These are phyloP conservation scores for Rhinoptilus africanus DNA, from an alignment of 2,113 vertebrate species.

Conservation along the genomic window DNA sequence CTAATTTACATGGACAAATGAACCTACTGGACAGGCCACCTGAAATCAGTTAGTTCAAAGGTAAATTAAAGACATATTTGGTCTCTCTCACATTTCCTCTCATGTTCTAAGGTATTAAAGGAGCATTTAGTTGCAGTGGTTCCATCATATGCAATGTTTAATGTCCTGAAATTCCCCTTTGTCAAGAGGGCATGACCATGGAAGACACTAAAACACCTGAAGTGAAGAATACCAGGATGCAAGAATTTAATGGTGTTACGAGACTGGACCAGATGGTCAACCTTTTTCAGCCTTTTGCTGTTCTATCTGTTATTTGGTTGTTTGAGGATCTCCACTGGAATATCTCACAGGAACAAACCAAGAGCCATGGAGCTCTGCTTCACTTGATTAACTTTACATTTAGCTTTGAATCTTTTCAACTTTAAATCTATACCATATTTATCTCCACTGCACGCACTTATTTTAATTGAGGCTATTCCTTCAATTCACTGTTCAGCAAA, in stretches of 20 bases:
- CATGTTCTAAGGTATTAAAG: background rate
- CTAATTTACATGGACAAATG: background rate
- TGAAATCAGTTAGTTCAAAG: conserved; percentile 51
- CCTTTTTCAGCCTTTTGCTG: background rate
- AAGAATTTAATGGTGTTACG: background rate
- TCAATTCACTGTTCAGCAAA: background rate
- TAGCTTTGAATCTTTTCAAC: background rate
- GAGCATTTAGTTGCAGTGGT: background rate
- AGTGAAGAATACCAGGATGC: background rate
- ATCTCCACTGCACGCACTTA: background rate
- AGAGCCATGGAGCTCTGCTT: background rate
- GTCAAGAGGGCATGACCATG: background rate
- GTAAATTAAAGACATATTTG: conserved; percentile 55
- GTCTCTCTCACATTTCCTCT: background rate
- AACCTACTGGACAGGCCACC: conserved; percentile 1
- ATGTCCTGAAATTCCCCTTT: background rate
- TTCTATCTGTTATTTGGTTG: background rate
- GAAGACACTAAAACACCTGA: background rate
- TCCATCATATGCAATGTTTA: background rate
- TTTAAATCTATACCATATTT: background rate
- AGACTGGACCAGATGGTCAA: background rate
- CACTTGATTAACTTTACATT: background rate
- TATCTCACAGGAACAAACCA: background rate
- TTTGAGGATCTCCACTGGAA: background rate
- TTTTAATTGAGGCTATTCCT: background rate